Base-by-base conservation (phyloP, 2,113 vertebrate genomes). In the Stegastes partitus region DNA sequence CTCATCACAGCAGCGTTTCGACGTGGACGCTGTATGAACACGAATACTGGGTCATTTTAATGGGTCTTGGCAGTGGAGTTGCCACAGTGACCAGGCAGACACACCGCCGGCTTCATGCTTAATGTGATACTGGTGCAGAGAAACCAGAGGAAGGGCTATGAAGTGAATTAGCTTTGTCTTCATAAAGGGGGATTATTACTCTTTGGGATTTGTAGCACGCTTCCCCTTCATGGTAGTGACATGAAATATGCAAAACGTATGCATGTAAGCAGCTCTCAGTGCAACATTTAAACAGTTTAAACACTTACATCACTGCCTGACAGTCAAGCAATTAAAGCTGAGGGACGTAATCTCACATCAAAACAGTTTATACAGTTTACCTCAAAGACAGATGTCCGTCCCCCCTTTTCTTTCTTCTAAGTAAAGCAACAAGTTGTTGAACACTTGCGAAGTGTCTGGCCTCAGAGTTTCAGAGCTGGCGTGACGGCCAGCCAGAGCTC, bases 31-130 rank as follows among this genome's bases (percentile, higher is more conserved):
- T 50, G 54, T 53, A 16, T 49, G 28, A 67, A 37, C 19, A 58
- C 72, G 26, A 72, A 77, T 50, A 21, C 57, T 66, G 55, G 80
- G 66, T 11, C 49, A 25, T 61, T 34, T 4, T 83, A 83, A 85
- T 66, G 22, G 34, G 49, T 49, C 51, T 71, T 62, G 63, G 67
- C 19, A 42, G 45, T 39, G 31, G 19, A 70, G 67, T 62, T 26
- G 53, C 67, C 28, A 58, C 12, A 21, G 58, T 82, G 76, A 74
- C 76, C 77, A 55, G 44, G 34, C 42, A 21, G 31, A 85, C 55
- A 69, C 68, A 66, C 47, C 11, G 11, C 47, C 51, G 63, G 53
- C 81, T 51, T 58, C 22, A 62, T 42, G 61, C 63, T 54, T 49
- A 25, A 22, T 0, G 18, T 2, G 16, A 75, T 49, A 51, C 23